Evolutionary conservation across 2,888 invertebrate species (phyloP), one percentile per base, ranked within the genome.

Genomic region (Alsophila aescularia): DNA sequence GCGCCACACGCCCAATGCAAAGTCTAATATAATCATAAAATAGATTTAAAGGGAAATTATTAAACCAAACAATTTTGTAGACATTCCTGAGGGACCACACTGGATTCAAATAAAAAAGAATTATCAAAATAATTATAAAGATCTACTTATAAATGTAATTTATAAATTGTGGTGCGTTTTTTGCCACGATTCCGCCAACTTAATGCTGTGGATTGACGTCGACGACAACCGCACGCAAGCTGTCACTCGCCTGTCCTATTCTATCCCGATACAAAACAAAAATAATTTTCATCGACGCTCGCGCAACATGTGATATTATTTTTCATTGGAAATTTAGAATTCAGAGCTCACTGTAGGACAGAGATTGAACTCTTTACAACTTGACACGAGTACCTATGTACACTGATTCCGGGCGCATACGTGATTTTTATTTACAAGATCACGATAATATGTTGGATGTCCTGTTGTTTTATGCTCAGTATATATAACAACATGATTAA

Each of bases 301-400:
- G 40, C 58, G 61, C 57, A 60, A 64, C 66, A 64, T 67, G 62
- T 67, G 66, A 67, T 65, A 62, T 62, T 62, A 65, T 62, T 62
- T 65, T 65, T 60, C 62, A 63, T 65, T 65, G 51, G 62, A 64
- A 64, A 62, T 58, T 52, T 44, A 56, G 47, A 57, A 45, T 36
- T 31, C 27, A 7, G 27, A 21, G 4, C 29, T 32, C 48, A 9
- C 15, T 44, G 29, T 39, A 43, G 8, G 1, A 24, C 49, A 54
- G 54, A 39, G 12, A 39, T n/a, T 14, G 31, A 55, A n/a, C 14
- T 52, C 21, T 1, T 18, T 16, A 35, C 45, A 39, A 44, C 24
- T 7, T 1, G 10, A 29, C 29, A 7, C 4, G 8, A 6, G 8
- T 3, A 27, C 27, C 2, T n/a, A 12, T 31, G 13, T 13, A 32